phyloP scores from a whole-genome alignment of 2,113 vertebrate species.

The Motacilla tschutschensis region DNA sequence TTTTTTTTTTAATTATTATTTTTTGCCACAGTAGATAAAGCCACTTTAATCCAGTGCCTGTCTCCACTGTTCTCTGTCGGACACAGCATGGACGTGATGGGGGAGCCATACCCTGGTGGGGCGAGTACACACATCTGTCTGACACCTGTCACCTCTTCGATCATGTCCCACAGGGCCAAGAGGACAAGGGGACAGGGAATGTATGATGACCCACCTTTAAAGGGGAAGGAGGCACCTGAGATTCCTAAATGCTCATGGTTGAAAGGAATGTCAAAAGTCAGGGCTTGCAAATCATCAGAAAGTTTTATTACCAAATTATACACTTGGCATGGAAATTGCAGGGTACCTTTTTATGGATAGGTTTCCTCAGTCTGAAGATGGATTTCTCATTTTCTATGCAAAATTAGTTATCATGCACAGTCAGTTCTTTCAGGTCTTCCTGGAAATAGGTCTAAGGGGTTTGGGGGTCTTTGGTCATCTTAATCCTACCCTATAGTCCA shows the following conservation, averaged over 20 bases:
- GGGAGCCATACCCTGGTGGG: background rate
- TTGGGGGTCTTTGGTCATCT: background rate
- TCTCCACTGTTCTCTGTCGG: background rate
- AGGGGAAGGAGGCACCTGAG: background rate
- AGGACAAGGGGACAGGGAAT: background rate
- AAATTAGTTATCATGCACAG: background rate
- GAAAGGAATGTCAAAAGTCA: background rate
- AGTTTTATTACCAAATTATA: background rate
- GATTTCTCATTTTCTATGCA: background rate
- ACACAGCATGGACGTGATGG: accelerated
- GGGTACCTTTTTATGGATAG: background rate
- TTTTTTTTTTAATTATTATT: background rate
- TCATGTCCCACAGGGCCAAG: background rate
- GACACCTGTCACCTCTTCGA: background rate
- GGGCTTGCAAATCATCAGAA: background rate
- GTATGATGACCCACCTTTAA: background rate
- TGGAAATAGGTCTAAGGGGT: background rate
- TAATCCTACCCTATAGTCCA: background rate
- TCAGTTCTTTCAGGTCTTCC: background rate
- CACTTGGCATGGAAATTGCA: background rate
- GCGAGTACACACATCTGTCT: background rate
- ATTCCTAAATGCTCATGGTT: background rate
- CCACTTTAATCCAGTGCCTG: constrained; percentile 28
- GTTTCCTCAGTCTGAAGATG: background rate
- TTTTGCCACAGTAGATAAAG: constrained; percentile 26